These are phyloP conservation scores for Calameuta filiformis DNA, from an alignment of 2,888 invertebrate species.

Conservation along the genomic window DNA sequence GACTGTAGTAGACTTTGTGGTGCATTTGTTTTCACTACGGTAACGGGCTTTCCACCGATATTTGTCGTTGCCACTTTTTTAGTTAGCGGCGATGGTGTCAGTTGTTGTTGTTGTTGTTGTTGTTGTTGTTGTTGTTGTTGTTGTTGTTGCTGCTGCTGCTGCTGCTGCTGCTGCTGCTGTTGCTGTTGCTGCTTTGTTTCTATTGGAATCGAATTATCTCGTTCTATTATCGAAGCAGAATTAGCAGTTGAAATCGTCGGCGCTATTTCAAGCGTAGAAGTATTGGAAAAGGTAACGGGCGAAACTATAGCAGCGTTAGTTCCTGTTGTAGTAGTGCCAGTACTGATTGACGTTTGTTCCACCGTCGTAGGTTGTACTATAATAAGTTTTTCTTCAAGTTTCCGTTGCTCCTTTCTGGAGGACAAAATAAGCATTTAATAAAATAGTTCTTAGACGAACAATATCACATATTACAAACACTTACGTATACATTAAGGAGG, in stretches of 20 bases:
- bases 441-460: too few species aligned
- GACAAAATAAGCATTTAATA: not conserved
- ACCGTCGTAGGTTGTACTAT: conserved; percentile 19
- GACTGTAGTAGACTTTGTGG: conserved; percentile 61
- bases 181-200: conserved; percentile 29
- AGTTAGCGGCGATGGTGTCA: conserved; percentile 32
- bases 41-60: conserved; percentile 53
- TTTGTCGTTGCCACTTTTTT: conserved; percentile 41
- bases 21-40: conserved; percentile 57
- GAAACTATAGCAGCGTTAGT: conserved; percentile 21
- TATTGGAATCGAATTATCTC: conserved; percentile 40
- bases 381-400: conserved; percentile 43
- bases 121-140: conserved; percentile 16
- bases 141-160: conserved; percentile 17
- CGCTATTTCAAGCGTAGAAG: conserved; percentile 54
- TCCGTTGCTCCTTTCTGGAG: conserved; percentile 48
- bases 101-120: conserved; percentile 26
- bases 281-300: conserved; percentile 37
- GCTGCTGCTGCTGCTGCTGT: conserved; percentile 28
- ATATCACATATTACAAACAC: too few species aligned
- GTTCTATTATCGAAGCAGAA: conserved; percentile 65
- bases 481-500: too few species aligned
- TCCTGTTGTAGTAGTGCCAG: conserved; percentile 34
- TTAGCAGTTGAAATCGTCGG: conserved; percentile 64
- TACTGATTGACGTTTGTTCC: conserved; percentile 19